Percentiles rank a stretch among this genome's conserved stretches.
Conservation (phyloP, 2,888 invertebrate genomes). For the Callinectes sapidus region DNA sequence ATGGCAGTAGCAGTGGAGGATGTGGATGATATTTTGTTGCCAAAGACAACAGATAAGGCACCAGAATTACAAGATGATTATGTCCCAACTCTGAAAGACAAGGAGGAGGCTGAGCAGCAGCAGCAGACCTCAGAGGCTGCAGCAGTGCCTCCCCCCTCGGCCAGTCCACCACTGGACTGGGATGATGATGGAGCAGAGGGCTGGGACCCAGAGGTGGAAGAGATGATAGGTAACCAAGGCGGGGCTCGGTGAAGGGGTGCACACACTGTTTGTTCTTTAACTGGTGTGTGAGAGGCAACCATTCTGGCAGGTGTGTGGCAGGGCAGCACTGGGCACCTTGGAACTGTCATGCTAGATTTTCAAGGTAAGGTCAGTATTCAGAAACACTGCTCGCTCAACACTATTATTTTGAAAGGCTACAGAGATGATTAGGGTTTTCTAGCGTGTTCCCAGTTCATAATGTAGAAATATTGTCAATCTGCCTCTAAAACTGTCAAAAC, state of each 20-base stretch:
- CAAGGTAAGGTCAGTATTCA: too few relatives aligned
- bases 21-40: not conserved
- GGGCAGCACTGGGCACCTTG: not conserved
- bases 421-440: too few relatives aligned
- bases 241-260: constrained; percentile 26
- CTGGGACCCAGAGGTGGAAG: constrained; percentile 62
- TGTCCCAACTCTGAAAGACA: not conserved
- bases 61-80: not conserved
- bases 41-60: not conserved
- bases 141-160: constrained; percentile 9
- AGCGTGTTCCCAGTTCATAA: too few relatives aligned
- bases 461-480: too few relatives aligned
- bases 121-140: constrained; percentile 33
- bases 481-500: too few relatives aligned
- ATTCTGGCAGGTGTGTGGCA: not conserved
- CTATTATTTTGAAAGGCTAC: too few relatives aligned
- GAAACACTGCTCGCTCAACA: too few relatives aligned
- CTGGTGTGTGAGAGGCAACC: not conserved
- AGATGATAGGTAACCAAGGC: constrained; percentile 56
- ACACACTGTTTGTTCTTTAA: constrained; percentile 38
- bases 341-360: not conserved
- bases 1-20: not conserved
- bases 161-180: constrained; percentile 45
- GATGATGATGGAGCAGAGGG: constrained; percentile 62
- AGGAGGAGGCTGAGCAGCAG: not conserved